Percentiles rank a stretch among this genome's conserved stretches.
Evolutionary conservation across 1,140 invertebrate genomes (phyloP).

Genomic region (Cyrtorhinus lividipennis): DNA sequence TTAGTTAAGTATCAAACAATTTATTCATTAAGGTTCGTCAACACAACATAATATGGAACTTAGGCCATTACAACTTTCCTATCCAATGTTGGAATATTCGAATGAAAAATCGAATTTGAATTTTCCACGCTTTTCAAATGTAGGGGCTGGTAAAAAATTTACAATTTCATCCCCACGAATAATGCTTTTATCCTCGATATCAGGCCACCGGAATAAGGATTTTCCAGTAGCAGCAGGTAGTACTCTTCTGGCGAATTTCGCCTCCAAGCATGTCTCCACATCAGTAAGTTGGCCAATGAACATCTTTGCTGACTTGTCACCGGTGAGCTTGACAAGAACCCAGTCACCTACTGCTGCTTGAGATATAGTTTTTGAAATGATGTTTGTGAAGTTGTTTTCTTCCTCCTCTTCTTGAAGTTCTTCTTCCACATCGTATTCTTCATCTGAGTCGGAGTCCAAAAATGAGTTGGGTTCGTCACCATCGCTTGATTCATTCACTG

Average conservation of each 20-base stretch:
- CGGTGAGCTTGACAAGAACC: neutral
- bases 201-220: neutral
- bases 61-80: neutral
- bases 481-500: neutral
- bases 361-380: neutral
- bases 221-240: no score
- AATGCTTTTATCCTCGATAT: neutral
- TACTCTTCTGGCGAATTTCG: neutral
- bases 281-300: neutral
- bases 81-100: neutral
- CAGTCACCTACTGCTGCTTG: neutral
- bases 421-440: neutral
- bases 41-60: no score
- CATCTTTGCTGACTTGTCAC: neutral
- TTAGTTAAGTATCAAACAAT: neutral
- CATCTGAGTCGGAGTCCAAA: neutral
- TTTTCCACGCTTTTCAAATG: neutral
- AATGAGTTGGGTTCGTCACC: neutral
- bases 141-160: neutral
- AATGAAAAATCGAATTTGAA: neutral
- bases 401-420: neutral
- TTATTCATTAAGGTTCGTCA: no score
- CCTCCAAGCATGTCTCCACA: neutral
- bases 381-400: neutral
- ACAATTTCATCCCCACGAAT: neutral